phyloP scores from a whole-genome alignment of 2,113 vertebrate species.

The Capricornis sumatraensis region DNA sequence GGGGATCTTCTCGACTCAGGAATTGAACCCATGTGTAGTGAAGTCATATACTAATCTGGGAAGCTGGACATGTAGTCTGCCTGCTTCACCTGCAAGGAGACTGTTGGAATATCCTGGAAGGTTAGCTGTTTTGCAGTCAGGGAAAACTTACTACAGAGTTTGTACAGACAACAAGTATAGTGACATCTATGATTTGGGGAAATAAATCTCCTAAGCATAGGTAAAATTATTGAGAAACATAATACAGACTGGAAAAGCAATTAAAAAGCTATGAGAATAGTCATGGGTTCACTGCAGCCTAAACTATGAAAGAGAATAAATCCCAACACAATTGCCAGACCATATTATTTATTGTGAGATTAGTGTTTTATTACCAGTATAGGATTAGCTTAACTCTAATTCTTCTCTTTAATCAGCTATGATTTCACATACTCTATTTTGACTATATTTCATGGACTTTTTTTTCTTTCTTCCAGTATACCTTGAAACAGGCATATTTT shows the following conservation, averaged over 20 bases:
- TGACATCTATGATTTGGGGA: neutral
- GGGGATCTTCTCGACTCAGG: neutral
- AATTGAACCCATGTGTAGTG: neutral
- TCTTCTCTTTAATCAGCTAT: neutral
- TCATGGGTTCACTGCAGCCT: rapidly evolving
- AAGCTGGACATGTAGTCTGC: neutral
- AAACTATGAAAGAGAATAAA: neutral
- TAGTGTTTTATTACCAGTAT: neutral
- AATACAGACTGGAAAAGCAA: neutral
- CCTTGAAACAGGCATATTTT: neutral
- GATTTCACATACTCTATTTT: neutral
- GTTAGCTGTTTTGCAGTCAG: neutral
- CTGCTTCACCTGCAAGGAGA: neutral
- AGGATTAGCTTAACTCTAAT: neutral
- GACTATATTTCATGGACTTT: neutral
- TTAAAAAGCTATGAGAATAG: neutral
- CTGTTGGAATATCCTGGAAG: neutral
- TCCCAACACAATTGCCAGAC: neutral
- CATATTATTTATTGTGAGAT: neutral
- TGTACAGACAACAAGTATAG: neutral
- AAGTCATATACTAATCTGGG: neutral
- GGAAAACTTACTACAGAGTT: neutral
- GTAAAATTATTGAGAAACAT: neutral
- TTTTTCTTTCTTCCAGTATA: neutral
- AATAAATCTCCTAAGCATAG: neutral